Evolutionary conservation across 2,888 invertebrate genomes (phyloP).

Genomic region (Gastrophysa polygoni): DNA sequence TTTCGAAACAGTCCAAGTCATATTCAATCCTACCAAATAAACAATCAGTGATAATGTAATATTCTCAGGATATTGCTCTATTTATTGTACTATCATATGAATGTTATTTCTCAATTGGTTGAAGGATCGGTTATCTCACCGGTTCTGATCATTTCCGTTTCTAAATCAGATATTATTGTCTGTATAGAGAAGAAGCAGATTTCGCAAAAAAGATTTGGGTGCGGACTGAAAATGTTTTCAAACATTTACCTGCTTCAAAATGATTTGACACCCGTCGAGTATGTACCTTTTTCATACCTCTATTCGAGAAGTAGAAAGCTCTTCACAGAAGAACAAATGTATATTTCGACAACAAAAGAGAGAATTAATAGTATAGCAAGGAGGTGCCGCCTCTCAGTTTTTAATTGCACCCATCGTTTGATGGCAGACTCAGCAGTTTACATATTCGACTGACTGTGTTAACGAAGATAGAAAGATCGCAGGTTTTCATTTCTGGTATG

Average conservation of each 20-base stretch:
- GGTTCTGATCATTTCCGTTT: no score
- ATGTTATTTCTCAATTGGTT: no score
- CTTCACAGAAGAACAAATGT: background rate
- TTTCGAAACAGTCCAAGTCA: no score
- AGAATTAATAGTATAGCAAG: background rate
- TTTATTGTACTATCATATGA: no score
- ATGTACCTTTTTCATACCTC: background rate
- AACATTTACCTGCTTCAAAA: background rate
- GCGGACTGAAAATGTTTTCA: background rate
- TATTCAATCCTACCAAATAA: no score
- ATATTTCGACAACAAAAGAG: background rate
- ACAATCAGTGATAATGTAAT: no score
- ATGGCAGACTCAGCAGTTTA: slow-evolving; percentile 12
- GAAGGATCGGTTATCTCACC: no score
- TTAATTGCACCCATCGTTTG: background rate
- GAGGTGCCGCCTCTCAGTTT: background rate
- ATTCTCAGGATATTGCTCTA: no score
- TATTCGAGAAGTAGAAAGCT: background rate
- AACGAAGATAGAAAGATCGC: background rate
- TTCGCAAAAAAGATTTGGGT: background rate
- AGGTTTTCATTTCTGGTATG: background rate
- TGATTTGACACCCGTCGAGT: background rate
- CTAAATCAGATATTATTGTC: no score
- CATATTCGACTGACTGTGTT: background rate
- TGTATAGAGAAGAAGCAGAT: no score